Evolutionary conservation across 2,113 vertebrate species (phyloP).

Genomic region (Ammodramus savannarum): DNA sequence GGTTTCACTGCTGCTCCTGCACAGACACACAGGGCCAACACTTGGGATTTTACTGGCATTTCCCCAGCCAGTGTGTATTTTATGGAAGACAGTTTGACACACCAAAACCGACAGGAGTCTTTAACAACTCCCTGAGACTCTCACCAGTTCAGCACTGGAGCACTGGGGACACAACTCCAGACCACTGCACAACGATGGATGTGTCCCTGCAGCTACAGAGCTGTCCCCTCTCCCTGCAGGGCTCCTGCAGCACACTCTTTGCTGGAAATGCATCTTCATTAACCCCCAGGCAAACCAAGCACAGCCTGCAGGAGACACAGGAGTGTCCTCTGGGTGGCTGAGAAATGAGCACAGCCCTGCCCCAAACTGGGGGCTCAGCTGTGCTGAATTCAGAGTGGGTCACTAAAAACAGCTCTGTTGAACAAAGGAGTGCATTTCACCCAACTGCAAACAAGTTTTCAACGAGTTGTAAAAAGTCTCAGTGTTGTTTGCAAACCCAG

Average conservation of each 20-base stretch:
- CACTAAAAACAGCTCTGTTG: neutral
- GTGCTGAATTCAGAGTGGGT: neutral
- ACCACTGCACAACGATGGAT: accelerated
- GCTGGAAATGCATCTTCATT: neutral
- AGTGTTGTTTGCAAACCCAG: neutral
- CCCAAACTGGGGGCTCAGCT: accelerated
- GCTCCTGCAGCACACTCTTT: neutral
- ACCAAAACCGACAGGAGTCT: neutral
- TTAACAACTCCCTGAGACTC: neutral
- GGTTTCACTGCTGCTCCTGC: neutral
- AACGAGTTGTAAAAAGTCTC: neutral
- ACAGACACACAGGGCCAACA: accelerated
- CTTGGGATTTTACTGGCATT: neutral
- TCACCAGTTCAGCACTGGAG: neutral
- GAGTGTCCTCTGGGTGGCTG: neutral
- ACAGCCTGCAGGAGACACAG: neutral
- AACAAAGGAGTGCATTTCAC: neutral
- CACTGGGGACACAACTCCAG: neutral
- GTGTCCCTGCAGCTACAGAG: neutral
- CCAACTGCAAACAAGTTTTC: neutral
- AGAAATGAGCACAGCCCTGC: neutral
- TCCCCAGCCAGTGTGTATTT: neutral
- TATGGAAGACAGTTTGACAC: neutral
- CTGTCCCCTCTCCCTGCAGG: neutral
- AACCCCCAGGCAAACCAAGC: neutral